Conservation (phyloP, 2,113 vertebrate species). For the Gymnocephalus cernua region DNA sequence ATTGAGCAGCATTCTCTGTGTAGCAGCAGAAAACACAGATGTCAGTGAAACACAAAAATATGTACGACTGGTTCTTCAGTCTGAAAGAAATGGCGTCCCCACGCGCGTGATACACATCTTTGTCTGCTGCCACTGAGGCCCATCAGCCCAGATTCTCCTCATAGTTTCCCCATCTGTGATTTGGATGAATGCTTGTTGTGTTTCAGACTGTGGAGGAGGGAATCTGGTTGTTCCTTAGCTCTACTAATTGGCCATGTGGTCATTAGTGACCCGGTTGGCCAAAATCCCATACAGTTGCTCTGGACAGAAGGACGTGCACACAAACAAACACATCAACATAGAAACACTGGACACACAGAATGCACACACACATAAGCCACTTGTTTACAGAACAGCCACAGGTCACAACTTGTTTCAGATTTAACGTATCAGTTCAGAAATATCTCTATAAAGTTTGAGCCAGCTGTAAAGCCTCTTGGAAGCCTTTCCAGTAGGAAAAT, state of each 20-base stretch:
- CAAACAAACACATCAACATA: not conserved
- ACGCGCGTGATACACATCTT: not conserved
- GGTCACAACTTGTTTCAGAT: not conserved
- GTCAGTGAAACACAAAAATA: not conserved
- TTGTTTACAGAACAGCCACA: not conserved
- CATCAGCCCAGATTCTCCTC: constrained; percentile 3
- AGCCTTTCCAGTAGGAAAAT: not conserved
- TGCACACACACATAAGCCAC: not conserved
- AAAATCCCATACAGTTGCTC: constrained; percentile 5
- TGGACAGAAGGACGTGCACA: constrained; percentile 16
- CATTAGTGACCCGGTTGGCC: constrained; percentile 61
- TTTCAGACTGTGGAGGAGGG: constrained; percentile 3
- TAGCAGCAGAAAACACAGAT: not conserved
- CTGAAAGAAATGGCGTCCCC: not conserved
- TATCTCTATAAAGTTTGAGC: not conserved
- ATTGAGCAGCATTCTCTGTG: not conserved
- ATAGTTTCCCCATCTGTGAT: constrained; percentile 26
- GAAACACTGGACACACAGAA: not conserved
- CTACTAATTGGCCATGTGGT: constrained; percentile 63
- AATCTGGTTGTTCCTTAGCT: constrained; percentile 17
- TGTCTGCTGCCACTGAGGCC: constrained; percentile 12
- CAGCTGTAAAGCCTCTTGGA: not conserved
- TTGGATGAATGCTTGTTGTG: constrained; percentile 38
- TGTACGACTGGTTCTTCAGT: not conserved
- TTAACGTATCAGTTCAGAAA: not conserved